Base-by-base conservation (phyloP, 2,888 invertebrate species). In the Lottia scabra region DNA sequence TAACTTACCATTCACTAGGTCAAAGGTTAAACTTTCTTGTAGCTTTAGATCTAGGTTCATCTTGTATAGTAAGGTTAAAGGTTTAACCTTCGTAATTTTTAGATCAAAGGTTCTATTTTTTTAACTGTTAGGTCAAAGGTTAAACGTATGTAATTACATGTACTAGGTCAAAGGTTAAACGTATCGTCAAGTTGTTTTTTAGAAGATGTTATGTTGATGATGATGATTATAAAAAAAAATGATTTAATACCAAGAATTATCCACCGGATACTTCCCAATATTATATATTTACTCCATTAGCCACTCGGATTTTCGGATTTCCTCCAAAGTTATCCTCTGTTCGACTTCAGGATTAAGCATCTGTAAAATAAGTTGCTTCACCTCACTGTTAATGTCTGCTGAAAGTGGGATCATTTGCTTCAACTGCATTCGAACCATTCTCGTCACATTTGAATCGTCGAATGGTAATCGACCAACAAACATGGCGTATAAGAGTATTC, bases 381-480 rank as follows among this genome's bases (percentile, higher is more conserved):
- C 8, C 56, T 56, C 56, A 56, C 56, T 56, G 23, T 56, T 23
- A 6, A 23, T 56, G 56, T 56, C 56, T 2, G 12, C 56, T 19
- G 56, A 23, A 56, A 56, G 23, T 10, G 56, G 19, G n/a, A 56
- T 56, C 56, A 13, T 19, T 56, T 56, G 56, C 56, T 56, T 56
- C 56, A 56, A 56, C 12, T 56, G 56, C 56, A 12, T 10, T 56
- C 56, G 56, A 56, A 56, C 56, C 56, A 56, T 56, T 56, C 23
- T 56, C 10, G 56, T 56, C 10, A 56, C 56, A 56, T 56, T 56
- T 56, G 56, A 19, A n/a, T 56, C 56, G 56, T 56, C 56, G 56
- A 56, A 56, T 56, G 56, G 56, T 56, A 56, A 23, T 56, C 56
- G 56, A 56, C 56, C 56, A 56, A 56, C n/a, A n/a, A 56, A 56